phyloP scores from a whole-genome alignment of 2,113 vertebrate genomes.

The Ifrita kowaldi region DNA sequence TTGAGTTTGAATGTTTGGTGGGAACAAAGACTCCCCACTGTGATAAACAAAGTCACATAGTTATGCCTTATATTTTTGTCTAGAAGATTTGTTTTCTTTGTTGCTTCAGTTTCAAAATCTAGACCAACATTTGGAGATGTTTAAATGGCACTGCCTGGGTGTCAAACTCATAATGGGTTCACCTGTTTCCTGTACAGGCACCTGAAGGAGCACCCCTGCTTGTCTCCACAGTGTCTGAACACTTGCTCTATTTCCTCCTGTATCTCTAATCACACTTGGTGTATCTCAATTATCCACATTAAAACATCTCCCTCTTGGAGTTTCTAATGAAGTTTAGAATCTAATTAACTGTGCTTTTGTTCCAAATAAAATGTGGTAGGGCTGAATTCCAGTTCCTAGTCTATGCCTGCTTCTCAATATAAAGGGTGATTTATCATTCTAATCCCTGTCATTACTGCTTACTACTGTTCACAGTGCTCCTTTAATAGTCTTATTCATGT shows the following conservation, averaged over 20 bases:
- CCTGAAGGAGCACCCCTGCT: neutral
- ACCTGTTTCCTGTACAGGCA: neutral
- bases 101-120: neutral
- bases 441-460: neutral
- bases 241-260: neutral
- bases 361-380: neutral
- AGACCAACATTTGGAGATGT: neutral
- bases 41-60: neutral
- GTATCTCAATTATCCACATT: neutral
- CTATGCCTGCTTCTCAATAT: neutral
- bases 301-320: neutral
- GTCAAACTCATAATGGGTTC: neutral
- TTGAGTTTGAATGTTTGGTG: neutral
- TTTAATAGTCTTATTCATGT: neutral
- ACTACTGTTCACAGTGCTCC: neutral
- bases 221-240: neutral
- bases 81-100: neutral
- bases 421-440: conserved; percentile 2
- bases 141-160: neutral
- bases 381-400: neutral
- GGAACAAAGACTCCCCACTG: neutral
- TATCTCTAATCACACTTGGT: neutral
- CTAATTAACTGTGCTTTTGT: neutral
- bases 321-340: neutral
- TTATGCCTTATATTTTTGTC: neutral